Evolutionary conservation across 2,888 invertebrate species (phyloP), one percentile per base, ranked within the genome.

Genomic region (Tholera decimalis): DNA sequence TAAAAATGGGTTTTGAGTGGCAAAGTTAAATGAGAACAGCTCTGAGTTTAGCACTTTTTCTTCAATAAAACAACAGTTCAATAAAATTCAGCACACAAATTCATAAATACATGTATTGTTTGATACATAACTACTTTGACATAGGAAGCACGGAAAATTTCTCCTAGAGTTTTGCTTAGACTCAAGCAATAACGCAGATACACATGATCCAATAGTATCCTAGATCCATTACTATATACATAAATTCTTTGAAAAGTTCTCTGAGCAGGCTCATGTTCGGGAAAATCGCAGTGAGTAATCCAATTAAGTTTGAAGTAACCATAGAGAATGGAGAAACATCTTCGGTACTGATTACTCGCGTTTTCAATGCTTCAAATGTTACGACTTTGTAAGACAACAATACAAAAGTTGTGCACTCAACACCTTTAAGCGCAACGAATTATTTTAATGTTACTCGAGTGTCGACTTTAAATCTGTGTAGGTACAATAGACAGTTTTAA

Each of bases 281-380:
- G 18, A 57, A 57, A 53, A 47, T 49, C 30, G 33, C 26, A 49
- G 39, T 3, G 13, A 20, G 37, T 47, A 58, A 73, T 68, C 68
- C 44, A 54, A 66, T 77, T 62, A 59, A 54, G 20, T 63, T 59
- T 18, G 24, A 43, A 62, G 26, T 47, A 6, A 11, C 47, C 28
- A 47, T 28, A 47, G 47, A 28, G 0, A 18, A 28, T 6, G 18
- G 47, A 47, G 18, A 11, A 2, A 6, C 13, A 11, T 47, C 28
- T 4, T 9, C 6, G 28, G 28, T 18, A 20, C 39, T 5, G 9
- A 18, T 3, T 18, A 39, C 39, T 39, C 18, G 15, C 35, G 15
- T n/a, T n/a, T n/a, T n/a, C n/a, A n/a, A n/a, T n/a, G n/a, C n/a
- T n/a, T n/a, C n/a, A n/a, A n/a, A n/a, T n/a, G n/a, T 33, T 11